Conservation (phyloP, 2,113 vertebrate species). For the Mesoclemmys tuberculata region DNA sequence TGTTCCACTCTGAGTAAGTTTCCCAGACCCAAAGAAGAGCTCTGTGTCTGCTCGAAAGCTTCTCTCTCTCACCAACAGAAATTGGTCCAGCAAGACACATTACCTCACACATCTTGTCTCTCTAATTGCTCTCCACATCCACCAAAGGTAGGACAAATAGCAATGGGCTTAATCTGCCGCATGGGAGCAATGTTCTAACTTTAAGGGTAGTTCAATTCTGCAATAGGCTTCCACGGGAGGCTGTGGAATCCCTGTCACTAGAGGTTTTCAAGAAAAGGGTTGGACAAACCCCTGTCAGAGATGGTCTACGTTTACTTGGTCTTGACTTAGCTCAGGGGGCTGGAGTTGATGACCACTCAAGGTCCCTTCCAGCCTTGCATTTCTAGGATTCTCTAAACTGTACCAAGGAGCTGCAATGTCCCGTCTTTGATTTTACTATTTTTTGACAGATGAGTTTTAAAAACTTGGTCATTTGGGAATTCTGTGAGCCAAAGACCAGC, state of each 20-base stretch:
- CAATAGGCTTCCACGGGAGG: not conserved
- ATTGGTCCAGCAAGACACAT: not conserved
- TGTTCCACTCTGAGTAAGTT: not conserved
- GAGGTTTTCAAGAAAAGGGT: not conserved
- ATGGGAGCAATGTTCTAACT: not conserved
- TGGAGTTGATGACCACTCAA: not conserved
- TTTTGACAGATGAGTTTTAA: constrained; percentile 12
- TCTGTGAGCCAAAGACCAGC: not conserved
- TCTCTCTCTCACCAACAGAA: not conserved
- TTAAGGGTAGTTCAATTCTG: not conserved
- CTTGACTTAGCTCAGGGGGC: not conserved
- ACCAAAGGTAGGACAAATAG: not conserved
- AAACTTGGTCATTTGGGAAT: constrained; percentile 26
- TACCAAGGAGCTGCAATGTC: constrained; percentile 24
- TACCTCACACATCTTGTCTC: not conserved
- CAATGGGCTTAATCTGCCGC: not conserved
- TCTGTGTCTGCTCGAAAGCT: not conserved
- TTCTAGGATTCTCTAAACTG: not conserved
- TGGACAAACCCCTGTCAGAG: not conserved
- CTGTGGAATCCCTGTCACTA: not conserved
- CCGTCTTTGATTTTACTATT: not conserved
- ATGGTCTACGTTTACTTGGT: not conserved
- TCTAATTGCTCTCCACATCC: not conserved
- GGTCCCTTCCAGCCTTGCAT: not conserved
- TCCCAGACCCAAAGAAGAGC: not conserved